phyloP scores from a whole-genome alignment of 53 echinoderm and acorn worm genomes.

The Apostichopus leukothele region DNA sequence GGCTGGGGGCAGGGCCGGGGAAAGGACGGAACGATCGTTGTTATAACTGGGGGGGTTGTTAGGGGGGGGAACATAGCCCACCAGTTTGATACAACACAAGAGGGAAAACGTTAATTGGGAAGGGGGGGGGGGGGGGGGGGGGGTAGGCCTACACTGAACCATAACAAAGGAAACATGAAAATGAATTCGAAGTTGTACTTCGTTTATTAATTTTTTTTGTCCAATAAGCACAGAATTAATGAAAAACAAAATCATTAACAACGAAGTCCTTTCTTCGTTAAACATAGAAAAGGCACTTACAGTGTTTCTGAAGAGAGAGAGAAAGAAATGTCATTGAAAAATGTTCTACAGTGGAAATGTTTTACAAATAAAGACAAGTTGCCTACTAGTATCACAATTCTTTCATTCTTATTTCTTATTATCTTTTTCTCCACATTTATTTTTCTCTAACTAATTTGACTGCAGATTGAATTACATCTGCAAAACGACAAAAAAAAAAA shows the following conservation, averaged over 20 bases:
- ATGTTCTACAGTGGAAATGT: background rate
- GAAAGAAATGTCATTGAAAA: background rate
- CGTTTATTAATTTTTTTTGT: constrained; percentile 12
- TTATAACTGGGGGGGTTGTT: no score
- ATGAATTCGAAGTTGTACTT: background rate
- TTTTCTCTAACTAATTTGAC: background rate
- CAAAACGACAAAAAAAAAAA: background rate
- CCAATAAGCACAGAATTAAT: background rate
- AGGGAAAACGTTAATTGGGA: no score
- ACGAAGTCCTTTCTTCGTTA: constrained; percentile 32
- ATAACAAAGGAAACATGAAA: no score
- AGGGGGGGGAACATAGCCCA: no score
- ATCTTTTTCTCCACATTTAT: background rate
- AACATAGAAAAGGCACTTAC: constrained; percentile 40
- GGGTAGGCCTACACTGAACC: no score
- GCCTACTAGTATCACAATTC: background rate
- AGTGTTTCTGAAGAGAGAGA: constrained; percentile 33
- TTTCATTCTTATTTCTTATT: background rate
- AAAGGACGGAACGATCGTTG: no score
- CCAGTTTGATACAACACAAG: no score
- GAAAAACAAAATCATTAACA: constrained; percentile 27
- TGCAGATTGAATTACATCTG: background rate
- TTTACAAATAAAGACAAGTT: background rate
- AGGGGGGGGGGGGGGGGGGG: no score
- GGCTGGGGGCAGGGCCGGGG: no score